Evolutionary conservation across 2,797 vertebrate genomes (phyloP).

Genomic region (Hafferia zeledoni): DNA sequence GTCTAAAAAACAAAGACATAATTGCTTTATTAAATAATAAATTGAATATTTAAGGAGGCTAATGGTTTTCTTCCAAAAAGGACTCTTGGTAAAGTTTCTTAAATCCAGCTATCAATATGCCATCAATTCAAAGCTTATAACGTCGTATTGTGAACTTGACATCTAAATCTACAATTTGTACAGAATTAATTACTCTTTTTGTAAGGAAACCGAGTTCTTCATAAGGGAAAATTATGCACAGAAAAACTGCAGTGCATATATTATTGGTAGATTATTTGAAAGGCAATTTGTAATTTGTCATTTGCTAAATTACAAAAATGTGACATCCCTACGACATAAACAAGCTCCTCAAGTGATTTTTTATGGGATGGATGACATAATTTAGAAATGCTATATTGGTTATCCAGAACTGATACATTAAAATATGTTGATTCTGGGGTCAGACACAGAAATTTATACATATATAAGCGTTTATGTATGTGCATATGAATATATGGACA

Average conservation of each 20-base stretch:
- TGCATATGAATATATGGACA: background rate
- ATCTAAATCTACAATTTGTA: conserved; percentile 21
- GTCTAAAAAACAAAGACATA: conserved; percentile 80
- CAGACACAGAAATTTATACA: background rate
- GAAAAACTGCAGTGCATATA: background rate
- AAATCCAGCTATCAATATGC: background rate
- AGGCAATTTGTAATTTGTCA: background rate
- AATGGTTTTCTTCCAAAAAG: background rate
- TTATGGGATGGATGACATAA: background rate
- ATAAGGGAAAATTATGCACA: background rate
- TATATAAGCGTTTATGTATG: background rate
- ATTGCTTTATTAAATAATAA: background rate
- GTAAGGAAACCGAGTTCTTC: background rate
- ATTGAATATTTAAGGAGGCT: background rate
- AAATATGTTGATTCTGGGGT: background rate
- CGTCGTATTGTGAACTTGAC: background rate
- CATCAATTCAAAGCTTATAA: background rate
- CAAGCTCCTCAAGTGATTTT: background rate
- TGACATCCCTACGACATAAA: background rate
- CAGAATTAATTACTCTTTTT: conserved; percentile 9
- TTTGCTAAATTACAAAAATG: background rate
- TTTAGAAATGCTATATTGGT: background rate
- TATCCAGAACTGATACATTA: background rate
- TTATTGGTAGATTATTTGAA: background rate
- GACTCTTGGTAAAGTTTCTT: background rate